Evolutionary conservation across 1,140 invertebrate genomes (phyloP).

Genomic region (Bombus breviceps): DNA sequence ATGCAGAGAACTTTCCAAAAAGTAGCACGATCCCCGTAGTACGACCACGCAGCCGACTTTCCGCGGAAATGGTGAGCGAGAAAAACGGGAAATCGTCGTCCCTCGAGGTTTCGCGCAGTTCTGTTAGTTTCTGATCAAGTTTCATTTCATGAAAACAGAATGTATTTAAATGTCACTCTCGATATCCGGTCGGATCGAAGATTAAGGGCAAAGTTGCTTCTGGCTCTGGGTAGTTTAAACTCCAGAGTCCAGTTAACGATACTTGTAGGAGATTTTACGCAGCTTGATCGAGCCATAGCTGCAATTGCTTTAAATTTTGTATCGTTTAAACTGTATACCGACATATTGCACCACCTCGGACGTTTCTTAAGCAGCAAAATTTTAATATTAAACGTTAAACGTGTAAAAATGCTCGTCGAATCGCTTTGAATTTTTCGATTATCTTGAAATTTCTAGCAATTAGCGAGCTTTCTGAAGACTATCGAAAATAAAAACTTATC

Average conservation of each 20-base stretch:
- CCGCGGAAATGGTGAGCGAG: background rate
- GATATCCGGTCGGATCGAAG: background rate
- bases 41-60: too few species aligned
- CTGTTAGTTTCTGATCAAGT: background rate
- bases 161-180: background rate
- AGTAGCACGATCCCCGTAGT: background rate
- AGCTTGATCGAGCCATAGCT: too few species aligned
- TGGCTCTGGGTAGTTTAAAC: background rate
- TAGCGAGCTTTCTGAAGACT: background rate
- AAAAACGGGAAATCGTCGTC: conserved; percentile 9
- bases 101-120: background rate
- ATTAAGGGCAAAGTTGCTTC: background rate
- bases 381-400: background rate
- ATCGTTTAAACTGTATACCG: background rate
- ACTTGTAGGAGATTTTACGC: background rate
- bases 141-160: background rate
- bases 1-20: background rate
- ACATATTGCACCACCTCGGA: background rate
- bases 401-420: background rate
- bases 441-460: background rate
- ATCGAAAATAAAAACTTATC: too few species aligned
- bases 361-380: background rate
- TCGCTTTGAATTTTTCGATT: background rate
- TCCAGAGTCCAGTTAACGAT: background rate
- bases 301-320: background rate